A percentile compares a stretch with the other conserved stretches of the same genome.
These are phyloP conservation scores for Cyphomyrus discorhynchus DNA, from an alignment of 2,113 vertebrate genomes.

Conservation along the genomic window DNA sequence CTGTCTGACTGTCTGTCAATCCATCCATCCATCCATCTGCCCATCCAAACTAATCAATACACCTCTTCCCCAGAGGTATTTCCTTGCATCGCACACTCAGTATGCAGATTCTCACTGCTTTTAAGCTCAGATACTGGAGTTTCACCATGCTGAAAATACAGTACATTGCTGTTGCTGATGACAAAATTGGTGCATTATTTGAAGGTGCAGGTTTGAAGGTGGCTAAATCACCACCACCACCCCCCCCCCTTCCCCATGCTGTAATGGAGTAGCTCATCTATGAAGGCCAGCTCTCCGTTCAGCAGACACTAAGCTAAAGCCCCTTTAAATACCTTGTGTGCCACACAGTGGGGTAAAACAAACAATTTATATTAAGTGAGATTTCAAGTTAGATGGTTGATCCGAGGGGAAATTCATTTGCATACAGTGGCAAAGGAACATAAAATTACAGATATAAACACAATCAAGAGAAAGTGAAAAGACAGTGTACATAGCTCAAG, in stretches of 20 bases:
- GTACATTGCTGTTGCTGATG: neutral
- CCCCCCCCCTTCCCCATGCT: neutral
- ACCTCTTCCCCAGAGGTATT: neutral
- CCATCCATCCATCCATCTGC: no score
- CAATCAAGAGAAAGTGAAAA: neutral
- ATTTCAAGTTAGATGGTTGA: neutral
- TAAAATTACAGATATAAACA: neutral
- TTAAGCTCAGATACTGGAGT: neutral
- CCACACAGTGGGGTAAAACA: neutral
- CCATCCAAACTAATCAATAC: neutral
- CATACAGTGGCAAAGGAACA: neutral
- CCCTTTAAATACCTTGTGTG: neutral
- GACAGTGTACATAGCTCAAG: no score
- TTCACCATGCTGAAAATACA: neutral
- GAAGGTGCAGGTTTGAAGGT: neutral
- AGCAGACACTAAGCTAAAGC: neutral
- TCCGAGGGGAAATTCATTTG: neutral
- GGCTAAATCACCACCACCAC: neutral
- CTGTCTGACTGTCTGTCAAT: neutral
- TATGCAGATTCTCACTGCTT: neutral
- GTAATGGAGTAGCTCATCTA: neutral
- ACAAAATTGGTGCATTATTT: neutral
- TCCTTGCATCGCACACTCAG: neutral
- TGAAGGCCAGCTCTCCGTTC: neutral
- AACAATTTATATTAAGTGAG: neutral